Evolutionary conservation across 2,113 vertebrate genomes (phyloP), one percentile per base, ranked within the genome.

Genomic region (Tetrao urogallus): DNA sequence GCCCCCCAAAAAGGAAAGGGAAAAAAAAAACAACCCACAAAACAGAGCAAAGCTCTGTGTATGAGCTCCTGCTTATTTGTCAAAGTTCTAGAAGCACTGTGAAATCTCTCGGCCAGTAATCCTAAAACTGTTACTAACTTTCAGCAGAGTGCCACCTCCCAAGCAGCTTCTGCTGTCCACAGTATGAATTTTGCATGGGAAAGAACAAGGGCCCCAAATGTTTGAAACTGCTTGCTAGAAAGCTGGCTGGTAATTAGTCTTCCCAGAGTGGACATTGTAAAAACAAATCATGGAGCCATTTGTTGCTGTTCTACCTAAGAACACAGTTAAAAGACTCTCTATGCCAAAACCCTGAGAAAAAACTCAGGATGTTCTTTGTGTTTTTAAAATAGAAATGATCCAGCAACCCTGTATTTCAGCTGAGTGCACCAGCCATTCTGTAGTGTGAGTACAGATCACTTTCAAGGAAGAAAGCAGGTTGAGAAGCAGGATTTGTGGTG

Each of bases 231-330:
- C 43, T 34, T 2, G 5, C 73, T 91, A 34, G 86, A 94, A 94
- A 70, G 76, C 76, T 75, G 57, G 70, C 88, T 93, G 85, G 93
- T 95, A 90, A 96, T 95, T 90, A 91, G 79, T 95, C 94, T 96
- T 96, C 91, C 76, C 66, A 66, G 91, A 94, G 69, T 86, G 90
- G 80, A 94, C 90, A 82, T 56, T 96, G 66, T 91, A 70, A 96
- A 97, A 97, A 90, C 96, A 96, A 88, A 96, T 88, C 80, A 56
- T 82, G 40, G 56, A 82, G 48, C 92, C 85, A 66, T 95, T 97
- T 96, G 92, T 96, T 88, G 90, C 86, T 93, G 48, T 88, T 95
- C 86, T 93, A 95, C 90, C 58, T 52, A 90, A 81, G 85, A 91
- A 75, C 70, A 63, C 73, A 84, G 86, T 63, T 91, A 71, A 90